These are phyloP conservation scores for Podabrus alpinus DNA, from an alignment of 2,888 invertebrate genomes.

Conservation along the genomic window DNA sequence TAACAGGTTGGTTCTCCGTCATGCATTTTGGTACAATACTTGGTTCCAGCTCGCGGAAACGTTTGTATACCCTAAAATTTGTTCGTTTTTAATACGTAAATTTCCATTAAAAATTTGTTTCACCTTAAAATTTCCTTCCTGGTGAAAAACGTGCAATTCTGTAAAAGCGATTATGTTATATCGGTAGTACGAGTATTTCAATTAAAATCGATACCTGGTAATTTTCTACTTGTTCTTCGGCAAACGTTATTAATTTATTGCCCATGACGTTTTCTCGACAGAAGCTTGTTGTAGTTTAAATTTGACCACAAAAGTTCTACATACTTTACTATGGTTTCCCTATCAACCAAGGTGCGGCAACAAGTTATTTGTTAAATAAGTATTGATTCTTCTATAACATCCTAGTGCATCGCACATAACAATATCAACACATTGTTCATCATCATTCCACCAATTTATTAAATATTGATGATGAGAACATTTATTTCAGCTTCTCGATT, in stretches of 20 bases:
- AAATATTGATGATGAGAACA: no score
- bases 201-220: conserved; percentile 74
- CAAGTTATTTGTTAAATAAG: conserved; percentile 41
- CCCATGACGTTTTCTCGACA: conserved; percentile 66
- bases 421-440: not conserved
- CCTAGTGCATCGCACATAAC: conserved; percentile 10
- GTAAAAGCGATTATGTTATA: conserved; percentile 30
- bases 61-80: conserved; percentile 79
- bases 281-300: conserved; percentile 22
- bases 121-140: conserved; percentile 96
- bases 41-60: conserved; percentile 88
- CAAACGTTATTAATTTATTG: conserved; percentile 92
- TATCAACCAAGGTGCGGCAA: conserved; percentile 39
- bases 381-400: conserved; percentile 36
- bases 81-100: not conserved
- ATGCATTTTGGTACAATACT: conserved; percentile 87
- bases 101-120: not conserved
- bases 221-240: conserved; percentile 94
- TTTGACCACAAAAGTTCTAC: conserved; percentile 23
- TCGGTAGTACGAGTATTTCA: not conserved
- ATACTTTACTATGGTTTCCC: conserved; percentile 31
- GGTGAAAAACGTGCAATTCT: conserved; percentile 98
- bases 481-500: no score
- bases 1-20: conserved; percentile 82
- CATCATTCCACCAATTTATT: not conserved